Evolutionary conservation across 2,888 invertebrate species (phyloP).

Genomic region (Sarcophaga subvicina): DNA sequence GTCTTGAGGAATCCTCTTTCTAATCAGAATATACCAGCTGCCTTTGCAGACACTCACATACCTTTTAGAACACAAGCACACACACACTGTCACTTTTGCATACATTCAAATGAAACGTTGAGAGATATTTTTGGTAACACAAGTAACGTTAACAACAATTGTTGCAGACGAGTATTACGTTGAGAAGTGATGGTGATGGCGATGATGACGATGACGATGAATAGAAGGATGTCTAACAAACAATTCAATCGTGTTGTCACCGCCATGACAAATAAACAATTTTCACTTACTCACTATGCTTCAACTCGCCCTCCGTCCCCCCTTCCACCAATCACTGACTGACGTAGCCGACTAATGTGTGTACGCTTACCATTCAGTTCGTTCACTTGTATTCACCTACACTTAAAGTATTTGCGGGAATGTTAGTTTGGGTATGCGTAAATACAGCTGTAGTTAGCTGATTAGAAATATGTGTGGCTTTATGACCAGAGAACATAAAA

Average conservation of each 20-base stretch:
- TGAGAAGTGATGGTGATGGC: neutral
- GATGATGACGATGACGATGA: constrained; percentile 10
- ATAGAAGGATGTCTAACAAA: constrained; percentile 41
- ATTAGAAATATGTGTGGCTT: neutral
- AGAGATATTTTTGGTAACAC: constrained; percentile 59
- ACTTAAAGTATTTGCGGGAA: neutral
- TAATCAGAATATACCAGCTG: neutral
- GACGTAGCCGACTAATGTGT: neutral
- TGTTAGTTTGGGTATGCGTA: neutral
- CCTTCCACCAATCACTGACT: neutral
- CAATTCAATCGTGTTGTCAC: constrained; percentile 64
- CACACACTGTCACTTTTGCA: constrained; percentile 1
- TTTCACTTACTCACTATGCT: constrained; percentile 47
- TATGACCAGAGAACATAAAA: too few relatives aligned
- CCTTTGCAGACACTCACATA: neutral
- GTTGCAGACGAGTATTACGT: constrained; percentile 47
- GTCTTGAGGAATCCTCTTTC: neutral
- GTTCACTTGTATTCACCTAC: neutral
- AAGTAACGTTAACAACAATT: constrained; percentile 64
- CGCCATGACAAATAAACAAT: constrained; percentile 66
- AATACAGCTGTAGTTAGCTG: neutral
- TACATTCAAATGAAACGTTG: constrained; percentile 36
- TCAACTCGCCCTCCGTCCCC: neutral
- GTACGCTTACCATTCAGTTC: neutral
- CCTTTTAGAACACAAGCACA: constrained; percentile 6